A percentile compares a stretch with the other conserved stretches of the same genome.
Evolutionary conservation across 2,888 invertebrate species (phyloP).

Genomic region (Leuctra nigra): DNA sequence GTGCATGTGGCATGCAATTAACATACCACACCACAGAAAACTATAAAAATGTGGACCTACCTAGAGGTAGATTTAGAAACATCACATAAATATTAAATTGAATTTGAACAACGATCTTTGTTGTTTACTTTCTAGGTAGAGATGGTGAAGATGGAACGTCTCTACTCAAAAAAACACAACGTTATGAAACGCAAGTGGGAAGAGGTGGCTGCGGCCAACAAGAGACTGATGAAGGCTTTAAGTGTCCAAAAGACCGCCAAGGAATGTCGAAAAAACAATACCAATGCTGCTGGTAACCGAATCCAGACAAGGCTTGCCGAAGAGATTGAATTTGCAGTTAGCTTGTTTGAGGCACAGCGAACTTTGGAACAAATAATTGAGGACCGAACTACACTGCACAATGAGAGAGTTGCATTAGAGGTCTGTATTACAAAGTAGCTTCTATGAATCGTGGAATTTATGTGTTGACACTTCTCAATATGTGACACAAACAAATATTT

Average conservation of each 20-base stretch:
- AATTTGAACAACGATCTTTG: too few species aligned
- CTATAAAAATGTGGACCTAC: too few species aligned
- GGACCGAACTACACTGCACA: conserved; percentile 53
- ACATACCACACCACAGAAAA: too few species aligned
- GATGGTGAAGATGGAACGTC: conserved; percentile 68
- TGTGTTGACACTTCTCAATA: too few species aligned
- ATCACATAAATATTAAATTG: too few species aligned
- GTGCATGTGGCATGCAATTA: too few species aligned
- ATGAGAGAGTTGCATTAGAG: conserved; percentile 45
- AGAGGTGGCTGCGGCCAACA: conserved; percentile 79
- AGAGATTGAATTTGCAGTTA: conserved; percentile 71
- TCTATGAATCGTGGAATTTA: too few species aligned
- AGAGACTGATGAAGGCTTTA: conserved; percentile 66
- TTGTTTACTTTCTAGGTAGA: too few species aligned
- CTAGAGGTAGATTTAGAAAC: too few species aligned
- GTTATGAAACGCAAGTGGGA: conserved; percentile 84
- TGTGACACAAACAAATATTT: too few species aligned
- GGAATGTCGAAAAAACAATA: conserved; percentile 43
- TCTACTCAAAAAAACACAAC: conserved; percentile 72
- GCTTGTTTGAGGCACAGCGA: conserved; percentile 68
- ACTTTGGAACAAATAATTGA: conserved; percentile 69
- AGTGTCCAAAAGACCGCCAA: conserved; percentile 53
- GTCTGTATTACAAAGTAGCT: too few species aligned
- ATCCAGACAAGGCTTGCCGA: conserved; percentile 61
- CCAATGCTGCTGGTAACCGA: conserved; percentile 43